Evolutionary conservation across 2,113 vertebrate genomes (phyloP).

Genomic region (Phaethornis superciliosus): DNA sequence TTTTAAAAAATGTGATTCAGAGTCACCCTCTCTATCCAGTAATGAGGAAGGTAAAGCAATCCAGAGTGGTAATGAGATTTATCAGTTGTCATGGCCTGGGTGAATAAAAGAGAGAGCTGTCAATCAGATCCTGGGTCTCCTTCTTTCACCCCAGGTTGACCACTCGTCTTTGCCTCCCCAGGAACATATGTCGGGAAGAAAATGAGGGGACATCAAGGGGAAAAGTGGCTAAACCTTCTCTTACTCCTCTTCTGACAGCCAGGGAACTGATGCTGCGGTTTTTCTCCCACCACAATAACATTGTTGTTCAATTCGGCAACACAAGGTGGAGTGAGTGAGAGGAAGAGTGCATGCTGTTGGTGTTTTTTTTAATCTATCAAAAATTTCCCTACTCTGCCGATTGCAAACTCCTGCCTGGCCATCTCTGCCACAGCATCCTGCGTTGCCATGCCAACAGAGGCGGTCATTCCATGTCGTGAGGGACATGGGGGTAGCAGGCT

Average conservation of each 20-base stretch:
- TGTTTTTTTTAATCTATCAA: neutral
- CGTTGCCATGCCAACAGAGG: slow-evolving; percentile 50
- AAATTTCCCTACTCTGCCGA: neutral
- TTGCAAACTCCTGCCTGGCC: neutral
- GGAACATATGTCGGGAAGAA: neutral
- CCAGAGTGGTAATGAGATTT: neutral
- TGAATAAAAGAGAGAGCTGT: no score
- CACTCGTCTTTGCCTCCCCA: accelerated
- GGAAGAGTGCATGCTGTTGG: neutral
- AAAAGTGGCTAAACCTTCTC: neutral
- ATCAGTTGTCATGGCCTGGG: neutral
- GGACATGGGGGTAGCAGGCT: neutral
- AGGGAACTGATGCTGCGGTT: neutral
- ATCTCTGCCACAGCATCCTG: slow-evolving; percentile 18
- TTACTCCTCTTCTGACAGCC: neutral
- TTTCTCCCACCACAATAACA: neutral
- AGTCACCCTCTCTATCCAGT: neutral
- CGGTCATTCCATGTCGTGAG: neutral
- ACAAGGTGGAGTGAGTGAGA: slow-evolving; percentile 50
- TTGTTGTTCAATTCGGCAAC: slow-evolving; percentile 51
- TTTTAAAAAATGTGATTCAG: neutral
- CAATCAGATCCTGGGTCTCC: neutral
- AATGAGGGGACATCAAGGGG: neutral
- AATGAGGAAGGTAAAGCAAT: neutral
- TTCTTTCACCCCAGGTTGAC: neutral